A percentile compares a stretch with the other conserved stretches of the same genome.
These are phyloP conservation scores for Drosophila phalerata DNA, from an alignment of 2,888 invertebrate species.

Conservation along the genomic window DNA sequence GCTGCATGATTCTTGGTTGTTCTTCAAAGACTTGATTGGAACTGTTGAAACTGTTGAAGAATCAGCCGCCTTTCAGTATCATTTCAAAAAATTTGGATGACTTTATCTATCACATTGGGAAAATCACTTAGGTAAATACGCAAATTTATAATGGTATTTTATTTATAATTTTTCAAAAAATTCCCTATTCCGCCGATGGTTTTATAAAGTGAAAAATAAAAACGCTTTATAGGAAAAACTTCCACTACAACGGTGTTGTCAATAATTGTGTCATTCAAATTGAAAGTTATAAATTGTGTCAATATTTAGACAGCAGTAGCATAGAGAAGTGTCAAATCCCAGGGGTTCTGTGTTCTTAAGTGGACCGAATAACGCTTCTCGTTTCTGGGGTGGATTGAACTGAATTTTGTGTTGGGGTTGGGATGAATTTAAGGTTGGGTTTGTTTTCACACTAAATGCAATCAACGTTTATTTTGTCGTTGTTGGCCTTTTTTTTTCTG, in stretches of 20 bases:
- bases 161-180: not conserved
- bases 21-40: not conserved
- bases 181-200: not conserved
- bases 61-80: too few relatives aligned
- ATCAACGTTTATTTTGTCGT: conserved; percentile 72
- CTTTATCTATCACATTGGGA: too few relatives aligned
- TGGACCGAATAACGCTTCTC: conserved; percentile 48
- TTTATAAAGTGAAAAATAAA: not conserved
- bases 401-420: not conserved
- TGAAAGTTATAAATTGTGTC: conserved; percentile 78
- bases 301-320: conserved; percentile 71
- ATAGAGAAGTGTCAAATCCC: conserved; percentile 52
- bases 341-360: conserved; percentile 54
- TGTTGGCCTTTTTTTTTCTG: conserved; percentile 28
- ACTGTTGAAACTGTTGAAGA: not conserved
- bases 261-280: conserved; percentile 74
- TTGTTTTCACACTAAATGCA: conserved; percentile 55
- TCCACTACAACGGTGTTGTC: conserved; percentile 26
- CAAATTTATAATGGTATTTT: not conserved
- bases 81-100: too few relatives aligned
- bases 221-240: not conserved
- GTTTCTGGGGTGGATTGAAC: conserved; percentile 29
- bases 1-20: not conserved
- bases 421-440: not conserved
- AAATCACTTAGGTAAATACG: not conserved